phyloP scores from a whole-genome alignment of 2,797 vertebrate genomes.

The Pantherophis alleghaniensis region DNA sequence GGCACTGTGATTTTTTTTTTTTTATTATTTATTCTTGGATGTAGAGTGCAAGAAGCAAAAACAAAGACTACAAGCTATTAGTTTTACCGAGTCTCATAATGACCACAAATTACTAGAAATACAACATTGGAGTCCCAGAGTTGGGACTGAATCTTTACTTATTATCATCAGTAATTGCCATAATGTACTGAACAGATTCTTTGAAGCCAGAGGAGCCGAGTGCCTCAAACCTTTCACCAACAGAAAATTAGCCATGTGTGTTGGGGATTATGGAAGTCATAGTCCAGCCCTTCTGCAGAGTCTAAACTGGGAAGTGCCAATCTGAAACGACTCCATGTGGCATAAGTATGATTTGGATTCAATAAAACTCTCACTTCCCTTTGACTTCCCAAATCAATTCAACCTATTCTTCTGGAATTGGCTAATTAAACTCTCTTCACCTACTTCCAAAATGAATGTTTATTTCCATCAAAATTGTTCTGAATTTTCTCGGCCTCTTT shows the following conservation, averaged over 20 bases:
- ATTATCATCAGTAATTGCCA: not conserved
- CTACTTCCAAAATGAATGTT: not conserved
- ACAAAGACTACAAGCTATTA: not conserved
- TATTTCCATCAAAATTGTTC: not conserved
- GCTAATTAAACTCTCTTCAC: not conserved
- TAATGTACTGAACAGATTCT: not conserved
- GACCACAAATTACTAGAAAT: not conserved
- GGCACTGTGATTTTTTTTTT: not conserved
- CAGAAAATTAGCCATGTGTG: not conserved
- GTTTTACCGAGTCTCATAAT: not conserved
- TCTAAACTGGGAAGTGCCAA: not conserved
- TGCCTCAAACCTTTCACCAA: not conserved
- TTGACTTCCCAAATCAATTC: not conserved
- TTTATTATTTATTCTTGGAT: not conserved
- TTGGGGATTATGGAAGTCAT: not conserved
- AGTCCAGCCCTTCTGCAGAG: not conserved
- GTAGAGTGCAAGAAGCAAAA: not conserved
- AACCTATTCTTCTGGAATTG: not conserved
- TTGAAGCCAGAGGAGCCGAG: not conserved
- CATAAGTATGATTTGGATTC: not conserved
- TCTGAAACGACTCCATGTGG: not conserved
- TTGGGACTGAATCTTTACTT: not conserved
- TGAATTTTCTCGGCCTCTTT: not conserved
- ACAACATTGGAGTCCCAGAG: not conserved
- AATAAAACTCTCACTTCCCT: not conserved